A percentile compares a stretch with the other conserved stretches of the same genome.
Evolutionary conservation across 2,113 vertebrate genomes (phyloP).

Genomic region (Myxocyprinus asiaticus): DNA sequence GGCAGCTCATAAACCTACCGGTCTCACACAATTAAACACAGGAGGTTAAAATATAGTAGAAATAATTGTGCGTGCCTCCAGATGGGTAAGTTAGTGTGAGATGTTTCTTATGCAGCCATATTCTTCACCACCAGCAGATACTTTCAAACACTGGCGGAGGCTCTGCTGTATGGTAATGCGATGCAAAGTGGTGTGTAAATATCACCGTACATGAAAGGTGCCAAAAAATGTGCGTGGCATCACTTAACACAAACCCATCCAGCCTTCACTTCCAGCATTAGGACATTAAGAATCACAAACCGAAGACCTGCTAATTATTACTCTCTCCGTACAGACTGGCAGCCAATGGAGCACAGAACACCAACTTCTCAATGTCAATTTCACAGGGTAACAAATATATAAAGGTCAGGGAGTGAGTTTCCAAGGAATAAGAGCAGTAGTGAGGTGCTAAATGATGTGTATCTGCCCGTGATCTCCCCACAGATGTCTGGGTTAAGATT

Average conservation of each 20-base stretch:
- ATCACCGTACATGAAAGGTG: slow-evolving; percentile 67
- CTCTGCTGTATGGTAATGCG: slow-evolving; percentile 63
- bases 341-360: background rate
- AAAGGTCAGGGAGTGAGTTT: slow-evolving; percentile 38
- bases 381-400: slow-evolving; percentile 37
- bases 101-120: slow-evolving; percentile 51
- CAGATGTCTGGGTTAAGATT: slow-evolving; percentile 63
- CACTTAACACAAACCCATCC: slow-evolving; percentile 70
- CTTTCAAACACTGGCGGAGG: background rate
- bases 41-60: slow-evolving; percentile 77
- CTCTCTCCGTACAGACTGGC: background rate
- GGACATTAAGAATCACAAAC: slow-evolving; percentile 35
- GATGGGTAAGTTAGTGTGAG: slow-evolving; percentile 76
- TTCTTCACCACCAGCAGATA: slow-evolving; percentile 48
- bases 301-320: slow-evolving; percentile 45
- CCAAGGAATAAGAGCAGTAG: slow-evolving; percentile 29
- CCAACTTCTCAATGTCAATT: slow-evolving; percentile 49
- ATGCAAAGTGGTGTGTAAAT: slow-evolving; percentile 69
- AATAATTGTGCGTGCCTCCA: slow-evolving; percentile 75
- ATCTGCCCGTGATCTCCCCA: slow-evolving; percentile 6
- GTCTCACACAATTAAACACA: slow-evolving; percentile 75
- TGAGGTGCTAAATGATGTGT: slow-evolving; percentile 32
- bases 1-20: slow-evolving; percentile 63
- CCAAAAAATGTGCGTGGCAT: slow-evolving; percentile 65
- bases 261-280: slow-evolving; percentile 47